Conservation (phyloP, 1,140 invertebrate genomes). For the Acromyrmex charruanus region DNA sequence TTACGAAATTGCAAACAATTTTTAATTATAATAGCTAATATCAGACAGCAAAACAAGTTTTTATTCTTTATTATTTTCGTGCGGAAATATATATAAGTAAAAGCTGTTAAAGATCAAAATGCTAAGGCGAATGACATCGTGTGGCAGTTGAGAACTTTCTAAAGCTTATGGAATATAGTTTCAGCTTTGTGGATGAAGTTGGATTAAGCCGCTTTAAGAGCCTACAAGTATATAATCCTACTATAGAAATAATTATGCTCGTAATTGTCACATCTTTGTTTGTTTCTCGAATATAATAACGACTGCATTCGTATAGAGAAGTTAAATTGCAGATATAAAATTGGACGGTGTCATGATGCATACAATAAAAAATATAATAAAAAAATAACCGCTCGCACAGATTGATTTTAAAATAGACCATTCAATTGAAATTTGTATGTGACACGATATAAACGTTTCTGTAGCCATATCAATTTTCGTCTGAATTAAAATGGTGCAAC, state of each 20-base stretch:
- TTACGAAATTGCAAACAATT: neutral
- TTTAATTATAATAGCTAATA: slow-evolving; percentile 12
- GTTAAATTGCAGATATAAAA: neutral
- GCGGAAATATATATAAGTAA: slow-evolving; percentile 7
- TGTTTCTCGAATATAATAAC: neutral
- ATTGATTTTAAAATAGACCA: neutral
- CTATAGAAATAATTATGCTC: slow-evolving; percentile 66
- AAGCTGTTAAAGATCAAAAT: slow-evolving; percentile 59
- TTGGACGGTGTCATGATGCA: neutral
- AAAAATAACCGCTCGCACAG: neutral
- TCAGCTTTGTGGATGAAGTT: slow-evolving; percentile 36
- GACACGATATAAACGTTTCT: neutral
- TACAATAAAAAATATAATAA: slow-evolving; percentile 5
- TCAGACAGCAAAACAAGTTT: neutral
- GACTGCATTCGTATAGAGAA: neutral
- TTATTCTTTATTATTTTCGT: slow-evolving; percentile 27
- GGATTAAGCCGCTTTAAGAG: slow-evolving; percentile 64
- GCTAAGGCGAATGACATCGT: slow-evolving; percentile 58
- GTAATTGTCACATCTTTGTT: neutral
- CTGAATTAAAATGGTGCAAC: neutral
- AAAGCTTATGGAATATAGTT: slow-evolving; percentile 57
- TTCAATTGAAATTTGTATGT: slow-evolving; percentile 15
- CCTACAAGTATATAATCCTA: slow-evolving; percentile 59
- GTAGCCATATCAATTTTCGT: neutral
- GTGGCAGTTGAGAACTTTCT: slow-evolving; percentile 61